These are phyloP conservation scores for Sarcophaga peregrina DNA, from an alignment of 1,140 invertebrate species.

Conservation along the genomic window DNA sequence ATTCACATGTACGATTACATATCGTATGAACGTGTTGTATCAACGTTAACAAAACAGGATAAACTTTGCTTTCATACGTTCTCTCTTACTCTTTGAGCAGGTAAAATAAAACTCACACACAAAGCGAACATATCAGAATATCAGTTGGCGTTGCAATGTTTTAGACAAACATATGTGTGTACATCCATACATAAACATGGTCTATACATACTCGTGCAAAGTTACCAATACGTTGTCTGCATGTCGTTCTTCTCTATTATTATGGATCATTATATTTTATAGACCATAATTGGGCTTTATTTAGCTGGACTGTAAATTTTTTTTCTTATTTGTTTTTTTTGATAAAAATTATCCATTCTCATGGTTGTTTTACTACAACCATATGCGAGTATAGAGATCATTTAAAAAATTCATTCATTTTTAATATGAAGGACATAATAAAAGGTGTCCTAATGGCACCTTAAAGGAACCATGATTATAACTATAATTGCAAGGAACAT, in stretches of 20 bases:
- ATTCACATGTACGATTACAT: not conserved
- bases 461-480: not conserved
- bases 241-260: slow-evolving; percentile 31
- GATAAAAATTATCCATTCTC: not conserved
- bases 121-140: not conserved
- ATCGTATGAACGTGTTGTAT: not conserved
- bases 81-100: not conserved
- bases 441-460: not conserved
- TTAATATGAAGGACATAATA: not conserved
- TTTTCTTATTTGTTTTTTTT: not conserved
- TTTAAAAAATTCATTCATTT: not conserved
- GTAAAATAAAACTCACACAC: not conserved
- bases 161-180: not conserved
- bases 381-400: not conserved
- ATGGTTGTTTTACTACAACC: not conserved
- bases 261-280: slow-evolving; percentile 44
- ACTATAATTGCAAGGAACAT: too few relatives aligned
- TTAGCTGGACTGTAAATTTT: not conserved
- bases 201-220: not conserved
- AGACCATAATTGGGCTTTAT: slow-evolving; percentile 36
- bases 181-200: not conserved
- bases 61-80: not conserved
- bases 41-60: too few relatives aligned
- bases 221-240: not conserved
- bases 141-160: not conserved